These are phyloP conservation scores for Noctua fimbriata DNA, from an alignment of 2,888 invertebrate genomes.

Conservation along the genomic window DNA sequence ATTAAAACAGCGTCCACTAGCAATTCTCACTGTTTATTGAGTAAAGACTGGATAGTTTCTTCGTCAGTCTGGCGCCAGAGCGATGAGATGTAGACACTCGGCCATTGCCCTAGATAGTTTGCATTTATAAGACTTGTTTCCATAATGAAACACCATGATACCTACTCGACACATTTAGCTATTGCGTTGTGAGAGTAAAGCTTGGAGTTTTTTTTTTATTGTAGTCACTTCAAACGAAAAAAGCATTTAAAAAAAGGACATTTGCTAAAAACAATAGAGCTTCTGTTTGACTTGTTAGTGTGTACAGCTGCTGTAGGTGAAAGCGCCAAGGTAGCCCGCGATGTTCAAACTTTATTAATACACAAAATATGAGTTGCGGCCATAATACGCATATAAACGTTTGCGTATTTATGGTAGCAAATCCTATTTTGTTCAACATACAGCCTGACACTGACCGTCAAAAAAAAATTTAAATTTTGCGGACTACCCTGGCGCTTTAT, in stretches of 20 bases:
- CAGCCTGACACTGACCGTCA: too few species aligned
- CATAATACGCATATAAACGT: too few species aligned
- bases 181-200: too few species aligned
- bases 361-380: too few species aligned
- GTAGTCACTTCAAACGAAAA: not conserved
- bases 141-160: too few species aligned
- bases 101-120: constrained; percentile 27
- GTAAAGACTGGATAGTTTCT: not conserved
- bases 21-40: constrained; percentile 11
- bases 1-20: not conserved
- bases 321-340: too few species aligned
- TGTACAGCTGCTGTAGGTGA: not conserved
- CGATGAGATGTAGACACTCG: constrained; percentile 22
- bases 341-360: too few species aligned
- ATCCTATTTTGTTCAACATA: too few species aligned
- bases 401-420: too few species aligned
- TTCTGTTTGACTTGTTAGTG: not conserved
- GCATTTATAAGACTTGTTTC: not conserved
- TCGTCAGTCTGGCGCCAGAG: constrained; percentile 32
- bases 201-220: not conserved
- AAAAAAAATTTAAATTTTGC: too few species aligned
- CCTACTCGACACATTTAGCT: not conserved
- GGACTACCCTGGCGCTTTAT: too few species aligned
- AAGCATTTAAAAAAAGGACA: not conserved
- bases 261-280: too few species aligned